Conservation (phyloP, 2,797 vertebrate species). For the Macrochelys suwanniensis region DNA sequence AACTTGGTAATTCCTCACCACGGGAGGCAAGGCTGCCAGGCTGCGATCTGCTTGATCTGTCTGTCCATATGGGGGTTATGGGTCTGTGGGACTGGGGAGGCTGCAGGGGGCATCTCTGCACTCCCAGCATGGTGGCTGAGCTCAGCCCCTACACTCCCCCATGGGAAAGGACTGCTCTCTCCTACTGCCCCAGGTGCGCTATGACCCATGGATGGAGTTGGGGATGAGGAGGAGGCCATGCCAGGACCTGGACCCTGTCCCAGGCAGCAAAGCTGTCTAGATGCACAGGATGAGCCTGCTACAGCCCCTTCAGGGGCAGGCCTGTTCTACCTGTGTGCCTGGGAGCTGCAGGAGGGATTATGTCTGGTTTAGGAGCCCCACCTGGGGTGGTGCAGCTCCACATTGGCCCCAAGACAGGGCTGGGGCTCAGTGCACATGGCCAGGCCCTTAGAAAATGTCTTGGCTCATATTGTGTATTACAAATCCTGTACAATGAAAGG, state of each 20-base stretch:
- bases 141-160: not conserved
- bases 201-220: not conserved
- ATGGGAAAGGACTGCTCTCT: too few species aligned
- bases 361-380: not conserved
- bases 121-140: not conserved
- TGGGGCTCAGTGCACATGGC: not conserved
- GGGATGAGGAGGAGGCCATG: not conserved
- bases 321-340: not conserved
- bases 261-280: too few species aligned
- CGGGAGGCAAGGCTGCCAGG: not conserved
- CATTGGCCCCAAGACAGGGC: not conserved
- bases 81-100: not conserved
- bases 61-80: not conserved
- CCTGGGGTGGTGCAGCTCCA: not conserved
- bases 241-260: too few species aligned
- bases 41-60: not conserved
- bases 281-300: too few species aligned
- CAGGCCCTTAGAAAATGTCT: not conserved
- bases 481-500: not conserved
- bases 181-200: too few species aligned
- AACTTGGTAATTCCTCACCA: not conserved
- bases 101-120: not conserved
- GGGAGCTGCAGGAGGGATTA: not conserved
- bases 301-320: too few species aligned
- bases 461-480: not conserved